A percentile compares a stretch with the other conserved stretches of the same genome.
Evolutionary conservation across 2,113 vertebrate genomes (phyloP).

Genomic region (Antigone vipio): DNA sequence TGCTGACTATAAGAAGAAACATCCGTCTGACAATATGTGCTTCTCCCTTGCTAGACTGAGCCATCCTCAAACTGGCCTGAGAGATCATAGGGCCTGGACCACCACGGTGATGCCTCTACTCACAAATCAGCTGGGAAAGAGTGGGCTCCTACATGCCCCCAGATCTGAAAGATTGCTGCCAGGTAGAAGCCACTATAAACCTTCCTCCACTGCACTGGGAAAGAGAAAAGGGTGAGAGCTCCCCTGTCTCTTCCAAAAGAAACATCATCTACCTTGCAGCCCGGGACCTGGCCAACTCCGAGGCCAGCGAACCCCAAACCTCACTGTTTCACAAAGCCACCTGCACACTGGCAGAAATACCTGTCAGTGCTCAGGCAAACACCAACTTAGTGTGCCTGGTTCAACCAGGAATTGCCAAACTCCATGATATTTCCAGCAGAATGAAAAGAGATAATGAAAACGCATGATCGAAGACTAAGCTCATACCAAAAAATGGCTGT

Average conservation of each 20-base stretch:
- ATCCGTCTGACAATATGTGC: not conserved
- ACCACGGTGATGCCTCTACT: not conserved
- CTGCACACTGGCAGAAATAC: not conserved
- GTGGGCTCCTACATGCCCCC: not conserved
- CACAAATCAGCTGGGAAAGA: not conserved
- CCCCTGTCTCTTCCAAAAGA: not conserved
- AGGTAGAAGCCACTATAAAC: accelerated
- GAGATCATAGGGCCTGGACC: not conserved
- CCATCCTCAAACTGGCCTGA: not conserved
- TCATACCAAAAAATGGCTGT: not conserved
- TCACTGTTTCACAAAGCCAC: not conserved
- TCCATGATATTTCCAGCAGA: not conserved
- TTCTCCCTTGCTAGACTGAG: not conserved
- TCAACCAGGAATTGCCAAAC: not conserved
- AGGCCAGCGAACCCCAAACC: not conserved
- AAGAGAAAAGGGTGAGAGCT: not conserved
- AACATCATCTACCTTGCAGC: not conserved
- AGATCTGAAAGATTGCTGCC: not conserved
- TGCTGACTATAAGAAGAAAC: conserved; percentile 30
- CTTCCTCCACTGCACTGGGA: not conserved
- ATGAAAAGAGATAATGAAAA: not conserved
- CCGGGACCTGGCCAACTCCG: not conserved
- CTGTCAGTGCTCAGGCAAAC: not conserved
- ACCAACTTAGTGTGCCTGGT: not conserved
- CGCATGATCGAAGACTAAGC: accelerated